Evolutionary conservation across 35 echinoderm and acorn worm species (phyloP).

Genomic region (Heliocidaris erythrogramma): DNA sequence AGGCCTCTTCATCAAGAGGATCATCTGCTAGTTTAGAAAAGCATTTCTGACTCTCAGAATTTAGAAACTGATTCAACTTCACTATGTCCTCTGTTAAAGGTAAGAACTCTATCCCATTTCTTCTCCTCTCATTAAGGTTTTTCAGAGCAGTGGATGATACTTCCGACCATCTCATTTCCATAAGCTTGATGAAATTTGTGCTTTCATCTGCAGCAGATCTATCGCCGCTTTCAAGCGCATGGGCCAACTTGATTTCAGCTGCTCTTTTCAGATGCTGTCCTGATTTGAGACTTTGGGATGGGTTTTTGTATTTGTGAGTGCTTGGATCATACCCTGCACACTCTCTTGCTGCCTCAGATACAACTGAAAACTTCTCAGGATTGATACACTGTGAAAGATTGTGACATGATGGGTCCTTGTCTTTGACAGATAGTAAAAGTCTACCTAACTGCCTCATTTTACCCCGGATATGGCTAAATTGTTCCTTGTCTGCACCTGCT

Average conservation of each 20-base stretch:
- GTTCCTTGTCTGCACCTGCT: too few relatives aligned
- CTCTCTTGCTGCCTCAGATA: slow-evolving; percentile 10
- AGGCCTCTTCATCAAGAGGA: not conserved
- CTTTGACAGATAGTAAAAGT: too few relatives aligned
- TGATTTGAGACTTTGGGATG: not conserved
- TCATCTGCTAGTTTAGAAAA: slow-evolving; percentile 21
- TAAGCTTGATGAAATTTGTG: not conserved
- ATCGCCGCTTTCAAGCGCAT: not conserved
- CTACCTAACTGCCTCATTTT: too few relatives aligned
- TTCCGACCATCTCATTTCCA: slow-evolving; percentile 7
- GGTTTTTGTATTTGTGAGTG: not conserved
- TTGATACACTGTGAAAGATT: not conserved
- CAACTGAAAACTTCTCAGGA: not conserved
- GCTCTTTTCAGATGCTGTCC: slow-evolving; percentile 13
- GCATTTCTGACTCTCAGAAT: slow-evolving; percentile 9
- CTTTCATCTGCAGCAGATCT: not conserved
- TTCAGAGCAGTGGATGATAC: slow-evolving; percentile 10
- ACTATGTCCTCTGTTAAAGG: not conserved
- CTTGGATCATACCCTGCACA: not conserved
- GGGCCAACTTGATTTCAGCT: not conserved
- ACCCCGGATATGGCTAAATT: too few relatives aligned
- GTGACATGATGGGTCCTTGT: not conserved
- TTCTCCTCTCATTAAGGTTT: slow-evolving; percentile 17
- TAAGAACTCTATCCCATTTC: not conserved
- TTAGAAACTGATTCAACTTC: not conserved